A percentile compares a stretch with the other conserved stretches of the same genome.
phyloP scores from a whole-genome alignment of 2,888 invertebrate species.

The Hirtodrosophila trivittata region DNA sequence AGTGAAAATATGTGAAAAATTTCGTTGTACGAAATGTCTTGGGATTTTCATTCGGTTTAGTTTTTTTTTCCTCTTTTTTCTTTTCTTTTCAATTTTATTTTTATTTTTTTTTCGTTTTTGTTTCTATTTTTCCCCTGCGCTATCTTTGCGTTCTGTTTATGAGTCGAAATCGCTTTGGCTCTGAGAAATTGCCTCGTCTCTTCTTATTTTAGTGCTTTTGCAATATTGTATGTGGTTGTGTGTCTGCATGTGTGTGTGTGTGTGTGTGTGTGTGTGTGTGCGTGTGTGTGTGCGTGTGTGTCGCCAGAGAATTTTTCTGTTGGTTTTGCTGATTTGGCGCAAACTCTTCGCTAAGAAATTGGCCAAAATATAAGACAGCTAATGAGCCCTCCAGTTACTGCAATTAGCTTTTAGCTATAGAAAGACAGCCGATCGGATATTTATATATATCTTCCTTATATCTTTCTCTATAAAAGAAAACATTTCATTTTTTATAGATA shows the following conservation, averaged over 20 bases:
- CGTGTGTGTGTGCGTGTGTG: no score
- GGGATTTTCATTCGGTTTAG: slow-evolving; percentile 72
- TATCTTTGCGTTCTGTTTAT: slow-evolving; percentile 71
- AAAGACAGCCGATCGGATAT: not conserved
- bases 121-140: slow-evolving; percentile 34
- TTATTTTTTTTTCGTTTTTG: slow-evolving; percentile 28
- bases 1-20: slow-evolving; percentile 80
- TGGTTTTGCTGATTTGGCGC: slow-evolving; percentile 48
- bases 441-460: not conserved
- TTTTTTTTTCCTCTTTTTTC: slow-evolving; percentile 43
- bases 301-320: slow-evolving; percentile 39
- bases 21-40: slow-evolving; percentile 77
- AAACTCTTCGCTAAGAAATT: slow-evolving; percentile 34
- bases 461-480: slow-evolving; percentile 9
- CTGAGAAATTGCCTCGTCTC: slow-evolving; percentile 52
- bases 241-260: slow-evolving; percentile 28
- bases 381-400: slow-evolving; percentile 8
- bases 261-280: slow-evolving; percentile 29
- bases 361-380: slow-evolving; percentile 2
- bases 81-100: slow-evolving; percentile 18
- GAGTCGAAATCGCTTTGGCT: slow-evolving; percentile 60
- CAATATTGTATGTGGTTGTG: slow-evolving; percentile 23
- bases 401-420: slow-evolving; percentile 6
- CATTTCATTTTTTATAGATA: slow-evolving; percentile 24
- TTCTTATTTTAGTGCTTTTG: slow-evolving; percentile 47